phyloP scores from a whole-genome alignment of 2,113 vertebrate genomes.

The Amphilophus citrinellus region DNA sequence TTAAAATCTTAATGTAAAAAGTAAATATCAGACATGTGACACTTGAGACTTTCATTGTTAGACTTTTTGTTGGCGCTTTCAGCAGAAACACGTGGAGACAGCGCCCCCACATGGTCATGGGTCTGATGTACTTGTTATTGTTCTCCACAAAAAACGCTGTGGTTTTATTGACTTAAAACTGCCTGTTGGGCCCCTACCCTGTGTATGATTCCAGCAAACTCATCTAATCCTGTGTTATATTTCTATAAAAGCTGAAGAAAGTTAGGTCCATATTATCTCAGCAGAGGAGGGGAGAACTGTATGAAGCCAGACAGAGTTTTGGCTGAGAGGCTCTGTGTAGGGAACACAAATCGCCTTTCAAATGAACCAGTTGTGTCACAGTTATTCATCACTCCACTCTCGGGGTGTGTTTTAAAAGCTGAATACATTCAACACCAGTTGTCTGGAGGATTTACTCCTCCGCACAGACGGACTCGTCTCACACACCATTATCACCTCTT shows the following conservation, averaged over 20 bases:
- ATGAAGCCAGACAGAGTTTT: not conserved
- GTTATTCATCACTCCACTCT: not conserved
- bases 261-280: not conserved
- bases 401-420: slow-evolving; percentile 12
- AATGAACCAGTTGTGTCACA: slow-evolving; percentile 36
- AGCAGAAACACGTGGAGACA: slow-evolving; percentile 6
- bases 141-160: not conserved
- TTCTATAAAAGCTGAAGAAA: not conserved
- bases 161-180: not conserved
- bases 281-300: not conserved
- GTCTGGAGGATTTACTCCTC: not conserved
- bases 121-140: not conserved
- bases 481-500: not conserved
- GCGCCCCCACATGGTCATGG: slow-evolving; percentile 46
- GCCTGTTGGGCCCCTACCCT: not conserved
- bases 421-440: not conserved
- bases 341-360: not conserved
- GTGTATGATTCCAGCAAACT: not conserved
- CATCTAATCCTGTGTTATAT: too few relatives aligned
- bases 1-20: not conserved
- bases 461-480: not conserved
- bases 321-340: not conserved
- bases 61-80: not conserved
- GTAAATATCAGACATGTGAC: not conserved
- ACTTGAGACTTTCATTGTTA: not conserved